Evolutionary conservation across 2,797 vertebrate species (phyloP).

Genomic region (Sarcoramphus papa): DNA sequence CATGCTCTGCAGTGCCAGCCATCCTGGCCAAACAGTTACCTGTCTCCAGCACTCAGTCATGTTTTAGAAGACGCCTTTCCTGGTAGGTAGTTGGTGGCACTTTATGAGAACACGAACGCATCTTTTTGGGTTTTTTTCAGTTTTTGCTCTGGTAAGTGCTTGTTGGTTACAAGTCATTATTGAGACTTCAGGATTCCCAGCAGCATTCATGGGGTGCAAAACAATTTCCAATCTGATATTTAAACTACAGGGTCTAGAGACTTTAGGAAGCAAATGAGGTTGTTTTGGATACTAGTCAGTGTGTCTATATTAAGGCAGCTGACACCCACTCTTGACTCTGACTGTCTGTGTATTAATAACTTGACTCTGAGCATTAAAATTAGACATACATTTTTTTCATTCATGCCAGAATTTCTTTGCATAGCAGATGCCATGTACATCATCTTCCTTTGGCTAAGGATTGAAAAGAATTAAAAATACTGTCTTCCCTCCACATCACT

Average conservation of each 20-base stretch:
- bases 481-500: background rate
- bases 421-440: background rate
- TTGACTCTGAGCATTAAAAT: background rate
- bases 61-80: background rate
- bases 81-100: background rate
- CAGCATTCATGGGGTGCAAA: background rate
- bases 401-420: conserved; percentile 3
- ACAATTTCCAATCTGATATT: background rate
- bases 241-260: background rate
- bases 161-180: background rate
- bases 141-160: background rate
- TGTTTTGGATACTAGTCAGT: background rate
- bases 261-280: background rate
- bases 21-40: background rate
- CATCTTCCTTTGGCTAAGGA: background rate
- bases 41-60: background rate
- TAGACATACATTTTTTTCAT: background rate
- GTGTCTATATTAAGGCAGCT: background rate
- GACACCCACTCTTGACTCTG: background rate
- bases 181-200: background rate
- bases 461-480: background rate
- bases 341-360: background rate
- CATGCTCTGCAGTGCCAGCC: background rate
- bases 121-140: rapidly evolving
- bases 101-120: background rate